Evolutionary conservation across 2,888 invertebrate genomes (phyloP).

Genomic region (Clitarchus hookeri): DNA sequence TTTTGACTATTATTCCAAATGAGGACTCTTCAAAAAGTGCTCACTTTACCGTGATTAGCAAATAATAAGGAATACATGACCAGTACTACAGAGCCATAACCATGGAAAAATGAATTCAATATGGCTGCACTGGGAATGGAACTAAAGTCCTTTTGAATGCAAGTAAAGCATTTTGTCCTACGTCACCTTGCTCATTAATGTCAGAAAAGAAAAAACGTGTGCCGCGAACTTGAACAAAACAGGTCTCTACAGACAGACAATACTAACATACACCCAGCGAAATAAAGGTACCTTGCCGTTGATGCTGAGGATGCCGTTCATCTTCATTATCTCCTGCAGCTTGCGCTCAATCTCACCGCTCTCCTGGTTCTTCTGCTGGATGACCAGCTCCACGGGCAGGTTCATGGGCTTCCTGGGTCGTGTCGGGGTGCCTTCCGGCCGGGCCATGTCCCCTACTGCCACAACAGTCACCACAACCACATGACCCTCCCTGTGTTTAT

Average conservation of each 20-base stretch:
- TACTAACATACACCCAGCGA: neutral
- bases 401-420: slow-evolving; percentile 56
- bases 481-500: neutral
- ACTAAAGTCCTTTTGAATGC: too few species aligned
- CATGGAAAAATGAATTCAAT: too few species aligned
- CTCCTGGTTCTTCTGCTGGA: slow-evolving; percentile 57
- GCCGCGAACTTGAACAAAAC: too few species aligned
- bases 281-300: slow-evolving; percentile 61
- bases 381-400: slow-evolving; percentile 28
- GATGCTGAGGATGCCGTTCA: slow-evolving; percentile 87
- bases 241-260: neutral
- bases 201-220: too few species aligned
- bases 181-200: too few species aligned
- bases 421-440: slow-evolving; percentile 56
- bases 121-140: too few species aligned
- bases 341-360: slow-evolving; percentile 72
- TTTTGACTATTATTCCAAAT: too few species aligned
- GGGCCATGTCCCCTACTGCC: slow-evolving; percentile 54
- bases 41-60: too few species aligned
- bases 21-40: too few species aligned
- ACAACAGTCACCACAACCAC: neutral
- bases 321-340: slow-evolving; percentile 90
- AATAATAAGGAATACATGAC: too few species aligned
- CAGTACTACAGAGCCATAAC: too few species aligned
- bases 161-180: too few species aligned